phyloP scores from a whole-genome alignment of 2,888 invertebrate species.

The Ophion slaviceki region DNA sequence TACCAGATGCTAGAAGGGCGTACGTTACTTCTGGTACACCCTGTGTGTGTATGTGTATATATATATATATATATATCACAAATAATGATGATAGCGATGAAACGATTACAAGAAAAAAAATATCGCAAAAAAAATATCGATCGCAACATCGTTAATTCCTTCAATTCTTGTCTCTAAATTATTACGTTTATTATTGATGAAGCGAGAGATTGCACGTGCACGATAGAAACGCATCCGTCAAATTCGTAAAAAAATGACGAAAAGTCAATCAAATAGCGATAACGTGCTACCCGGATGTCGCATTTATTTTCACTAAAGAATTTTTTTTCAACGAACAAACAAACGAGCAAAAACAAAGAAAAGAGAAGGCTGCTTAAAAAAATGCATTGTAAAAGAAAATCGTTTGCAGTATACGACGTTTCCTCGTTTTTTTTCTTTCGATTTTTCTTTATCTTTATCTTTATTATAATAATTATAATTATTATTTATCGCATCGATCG shows the following conservation, averaged over 20 bases:
- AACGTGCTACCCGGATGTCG: neutral
- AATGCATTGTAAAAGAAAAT: constrained; percentile 20
- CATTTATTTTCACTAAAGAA: neutral
- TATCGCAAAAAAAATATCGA: constrained; percentile 24
- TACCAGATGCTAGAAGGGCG: too few relatives aligned
- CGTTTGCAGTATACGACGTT: constrained; percentile 65
- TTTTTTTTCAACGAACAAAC: neutral
- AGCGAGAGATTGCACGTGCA: neutral
- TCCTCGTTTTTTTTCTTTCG: constrained; percentile 38
- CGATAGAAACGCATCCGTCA: neutral
- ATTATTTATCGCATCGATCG: constrained; percentile 39
- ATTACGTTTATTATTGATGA: neutral
- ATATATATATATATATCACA: neutral
- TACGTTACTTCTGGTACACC: too few relatives aligned
- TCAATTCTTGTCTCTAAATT: neutral
- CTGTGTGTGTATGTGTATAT: too few relatives aligned
- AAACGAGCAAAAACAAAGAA: constrained; percentile 24
- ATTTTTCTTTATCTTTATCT: neutral
- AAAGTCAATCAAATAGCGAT: neutral
- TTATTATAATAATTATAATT: constrained; percentile 28
- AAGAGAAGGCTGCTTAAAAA: constrained; percentile 2
- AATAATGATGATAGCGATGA: constrained; percentile 47
- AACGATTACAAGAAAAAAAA: constrained; percentile 45
- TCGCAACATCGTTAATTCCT: neutral
- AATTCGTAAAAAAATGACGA: neutral